phyloP scores from a whole-genome alignment of 2,113 vertebrate species.

The Desmodus rotundus region DNA sequence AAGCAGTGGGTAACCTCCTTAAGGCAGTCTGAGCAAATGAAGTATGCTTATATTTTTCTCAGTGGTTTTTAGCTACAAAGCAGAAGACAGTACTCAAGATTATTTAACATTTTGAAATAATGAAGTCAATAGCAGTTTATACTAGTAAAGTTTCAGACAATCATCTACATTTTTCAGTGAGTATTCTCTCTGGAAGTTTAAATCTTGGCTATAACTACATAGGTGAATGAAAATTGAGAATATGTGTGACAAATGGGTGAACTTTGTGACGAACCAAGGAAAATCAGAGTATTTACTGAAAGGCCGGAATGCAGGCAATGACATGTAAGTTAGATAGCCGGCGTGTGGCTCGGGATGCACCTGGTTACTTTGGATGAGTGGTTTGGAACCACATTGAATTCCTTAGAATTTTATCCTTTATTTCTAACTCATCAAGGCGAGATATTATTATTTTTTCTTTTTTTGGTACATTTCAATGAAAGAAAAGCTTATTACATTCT shows the following conservation, averaged over 20 bases:
- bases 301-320: background rate
- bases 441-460: background rate
- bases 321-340: background rate
- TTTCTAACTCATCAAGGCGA: background rate
- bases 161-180: constrained; percentile 11
- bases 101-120: constrained; percentile 4
- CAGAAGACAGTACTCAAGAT: background rate
- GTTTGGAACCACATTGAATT: background rate
- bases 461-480: background rate
- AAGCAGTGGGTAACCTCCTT: background rate
- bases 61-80: background rate
- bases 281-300: background rate
- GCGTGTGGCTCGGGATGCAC: background rate
- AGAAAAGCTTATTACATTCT: background rate
- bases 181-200: background rate
- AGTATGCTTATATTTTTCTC: background rate
- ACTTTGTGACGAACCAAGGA: background rate
- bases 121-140: background rate
- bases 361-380: background rate
- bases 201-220: constrained; percentile 22
- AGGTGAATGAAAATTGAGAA: background rate
- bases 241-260: background rate
- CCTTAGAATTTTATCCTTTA: constrained; percentile 11
- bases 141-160: background rate
- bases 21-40: background rate